Base-by-base conservation (phyloP, 1,140 invertebrate species). In the Aphaenogaster rudis region DNA sequence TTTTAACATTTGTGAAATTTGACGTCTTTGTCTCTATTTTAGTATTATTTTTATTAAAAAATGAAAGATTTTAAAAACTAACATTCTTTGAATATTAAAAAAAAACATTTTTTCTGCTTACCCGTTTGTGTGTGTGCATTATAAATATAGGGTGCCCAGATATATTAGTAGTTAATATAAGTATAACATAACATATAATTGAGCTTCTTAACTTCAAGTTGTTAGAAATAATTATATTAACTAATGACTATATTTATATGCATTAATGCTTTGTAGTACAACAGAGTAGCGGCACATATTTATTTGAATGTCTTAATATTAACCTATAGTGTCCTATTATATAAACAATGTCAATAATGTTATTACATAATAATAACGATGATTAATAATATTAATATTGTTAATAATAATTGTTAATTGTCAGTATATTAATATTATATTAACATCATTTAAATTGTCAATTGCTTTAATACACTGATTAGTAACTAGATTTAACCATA, bases 331-430 rank as follows among this genome's bases (percentile, higher is more conserved):
- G 28, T 13, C 33, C 13, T 1, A 63, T 63, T 63, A 63, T 36
- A 63, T 36, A 15, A 63, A 15, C 15, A 8, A 3, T 63, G 5
- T 5, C 5, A 28, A 61, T 61, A 61, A 61, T 61, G 6, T 33
- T 61, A 61, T 33, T 61, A 5, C 13, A 1, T 15, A 52, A 52
- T 15, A 52, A 15, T 52, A 52, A 52, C 28, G 28, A 28, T 28
- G 28, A 0, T 28, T 15, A 52, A 52, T 15, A 52, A 15, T 52
- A 52, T 17, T 59, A 59, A 33, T 61, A 28, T 57, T 2, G 8
- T 59, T 61, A 33, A 11, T 61, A 63, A 36, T 36, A 63, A 63
- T 15, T 63, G 13, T 63, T 63, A 63, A 61, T 61, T 61, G 28
- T 28, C 28, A 28, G 28, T 28, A 15, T 33, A 36, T 63, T 36